phyloP scores from a whole-genome alignment of 2,888 invertebrate species.

The Lydus trimaculatus region DNA sequence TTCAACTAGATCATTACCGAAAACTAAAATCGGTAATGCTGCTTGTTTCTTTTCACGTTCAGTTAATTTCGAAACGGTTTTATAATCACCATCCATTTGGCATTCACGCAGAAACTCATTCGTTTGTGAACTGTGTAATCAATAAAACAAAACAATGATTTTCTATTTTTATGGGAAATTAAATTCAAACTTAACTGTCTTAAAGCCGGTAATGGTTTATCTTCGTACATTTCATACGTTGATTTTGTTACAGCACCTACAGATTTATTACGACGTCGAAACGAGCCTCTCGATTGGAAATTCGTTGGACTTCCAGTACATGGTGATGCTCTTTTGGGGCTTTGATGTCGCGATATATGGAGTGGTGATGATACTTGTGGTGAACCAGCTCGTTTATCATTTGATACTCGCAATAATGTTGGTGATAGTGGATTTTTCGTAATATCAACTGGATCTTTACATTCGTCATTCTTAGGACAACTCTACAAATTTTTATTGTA shows the following conservation, averaged over 20 bases:
- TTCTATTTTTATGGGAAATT: background rate
- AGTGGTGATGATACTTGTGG: slow-evolving; percentile 65
- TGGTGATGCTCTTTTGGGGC: slow-evolving; percentile 61
- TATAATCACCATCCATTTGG: slow-evolving; percentile 67
- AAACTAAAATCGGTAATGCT: slow-evolving; percentile 87
- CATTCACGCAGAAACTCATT: slow-evolving; percentile 81
- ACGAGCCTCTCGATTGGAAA: slow-evolving; percentile 63
- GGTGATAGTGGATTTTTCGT: slow-evolving; percentile 55
- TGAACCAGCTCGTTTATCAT: slow-evolving; percentile 60
- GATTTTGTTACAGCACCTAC: slow-evolving; percentile 67
- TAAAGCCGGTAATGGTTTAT: slow-evolving; percentile 81
- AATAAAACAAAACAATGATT: slow-evolving; percentile 10
- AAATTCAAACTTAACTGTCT: slow-evolving; percentile 77
- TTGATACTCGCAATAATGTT: slow-evolving; percentile 52
- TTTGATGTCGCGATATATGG: slow-evolving; percentile 59
- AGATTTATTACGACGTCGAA: slow-evolving; percentile 70
- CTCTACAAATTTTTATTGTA: slow-evolving; percentile 54
- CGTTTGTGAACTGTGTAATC: slow-evolving; percentile 75
- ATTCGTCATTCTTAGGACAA: slow-evolving; percentile 68
- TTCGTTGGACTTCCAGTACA: slow-evolving; percentile 63
- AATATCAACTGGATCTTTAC: slow-evolving; percentile 62
- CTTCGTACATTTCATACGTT: slow-evolving; percentile 88
- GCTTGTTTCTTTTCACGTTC: slow-evolving; percentile 88
- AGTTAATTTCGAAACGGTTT: slow-evolving; percentile 68
- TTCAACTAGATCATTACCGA: slow-evolving; percentile 89